Base-by-base conservation (phyloP, 2,797 vertebrate genomes). In the Gobionotothen gibberifrons region DNA sequence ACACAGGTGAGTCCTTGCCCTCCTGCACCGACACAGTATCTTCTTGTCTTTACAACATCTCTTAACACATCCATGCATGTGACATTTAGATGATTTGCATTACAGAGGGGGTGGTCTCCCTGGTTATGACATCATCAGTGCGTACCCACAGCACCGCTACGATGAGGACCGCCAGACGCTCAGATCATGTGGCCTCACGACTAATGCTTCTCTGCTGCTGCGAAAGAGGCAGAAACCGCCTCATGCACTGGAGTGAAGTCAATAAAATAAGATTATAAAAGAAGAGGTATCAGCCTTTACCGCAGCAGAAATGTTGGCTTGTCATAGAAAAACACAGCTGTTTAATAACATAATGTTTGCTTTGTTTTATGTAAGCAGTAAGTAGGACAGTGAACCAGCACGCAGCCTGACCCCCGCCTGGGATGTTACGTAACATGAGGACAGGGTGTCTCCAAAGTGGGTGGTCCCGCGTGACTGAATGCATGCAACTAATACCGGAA, bases 91-190 rank as follows among this genome's bases (percentile, higher is more conserved):
- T 60, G 59, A 72, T 70, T 81, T 80, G 80, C 51, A 55, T 81
- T 72, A 74, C 90, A 97, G 97, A 93, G 91, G 89, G 39, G 54
- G 51, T 17, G 63, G 62, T 8, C 40, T 51, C 0, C 0, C 76
- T 15, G 82, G 77, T 0, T 99, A 97, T 57, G 95, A 99, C 90
- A 97, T 99, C 93, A 89, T 98, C 91, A 96, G 95, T 1, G 82
- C 84, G 0, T 95, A 95, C 72, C 97, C 97, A 26, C 89, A 67
- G 54, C 65, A 76, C 11, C 85, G 91, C 86, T 97, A 96, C 62
- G 13, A 52, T 0, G 92, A 98, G 0, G 85, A 93, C 19, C 3
- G 82, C 8, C 89, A 90, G 83, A 96, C 94, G 0, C 93, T 99
- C 3, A 86, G 86, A 66, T 94, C 93, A 0, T 95, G 90, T 3